phyloP scores from a whole-genome alignment of 2,888 invertebrate genomes.

The Synanthedon vespiformis region DNA sequence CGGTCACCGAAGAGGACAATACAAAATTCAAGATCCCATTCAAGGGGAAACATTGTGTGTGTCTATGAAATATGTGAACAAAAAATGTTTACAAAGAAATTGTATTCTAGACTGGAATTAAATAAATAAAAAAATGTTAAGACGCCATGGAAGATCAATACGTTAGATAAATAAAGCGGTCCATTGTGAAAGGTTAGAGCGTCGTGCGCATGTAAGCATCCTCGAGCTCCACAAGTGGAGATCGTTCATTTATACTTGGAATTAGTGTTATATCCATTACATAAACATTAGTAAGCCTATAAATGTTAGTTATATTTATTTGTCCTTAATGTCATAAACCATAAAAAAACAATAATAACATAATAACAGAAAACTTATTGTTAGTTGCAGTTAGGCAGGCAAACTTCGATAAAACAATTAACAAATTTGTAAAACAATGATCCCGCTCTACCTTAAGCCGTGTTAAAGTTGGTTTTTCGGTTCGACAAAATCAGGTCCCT shows the following conservation, averaged over 20 bases:
- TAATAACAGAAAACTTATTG: no score
- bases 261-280: no score
- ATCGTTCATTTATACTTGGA: no score
- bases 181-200: slow-evolving; percentile 38
- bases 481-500: slow-evolving; percentile 53
- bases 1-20: slow-evolving; percentile 26
- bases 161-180: slow-evolving; percentile 50
- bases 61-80: slow-evolving; percentile 49
- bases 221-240: slow-evolving; percentile 12
- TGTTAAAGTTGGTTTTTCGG: slow-evolving; percentile 24
- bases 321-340: no score
- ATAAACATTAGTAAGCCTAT: no score
- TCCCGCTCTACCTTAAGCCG: slow-evolving; percentile 26
- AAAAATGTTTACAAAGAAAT: slow-evolving; percentile 54
- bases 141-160: slow-evolving; percentile 48
- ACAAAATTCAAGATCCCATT: slow-evolving; percentile 39
- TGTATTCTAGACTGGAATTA: slow-evolving; percentile 37
- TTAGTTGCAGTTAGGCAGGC: no score
- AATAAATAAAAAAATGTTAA: slow-evolving; percentile 31
- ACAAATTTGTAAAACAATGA: slow-evolving; percentile 53
- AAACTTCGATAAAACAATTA: slow-evolving; percentile 32
- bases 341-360: no score
- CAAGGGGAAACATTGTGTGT: slow-evolving; percentile 27
- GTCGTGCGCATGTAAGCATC: slow-evolving; percentile 16
- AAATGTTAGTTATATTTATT: no score